Percentiles rank a stretch among this genome's conserved stretches.
Evolutionary conservation across 2,113 vertebrate species (phyloP).

Genomic region (Eupsittula cactorum): DNA sequence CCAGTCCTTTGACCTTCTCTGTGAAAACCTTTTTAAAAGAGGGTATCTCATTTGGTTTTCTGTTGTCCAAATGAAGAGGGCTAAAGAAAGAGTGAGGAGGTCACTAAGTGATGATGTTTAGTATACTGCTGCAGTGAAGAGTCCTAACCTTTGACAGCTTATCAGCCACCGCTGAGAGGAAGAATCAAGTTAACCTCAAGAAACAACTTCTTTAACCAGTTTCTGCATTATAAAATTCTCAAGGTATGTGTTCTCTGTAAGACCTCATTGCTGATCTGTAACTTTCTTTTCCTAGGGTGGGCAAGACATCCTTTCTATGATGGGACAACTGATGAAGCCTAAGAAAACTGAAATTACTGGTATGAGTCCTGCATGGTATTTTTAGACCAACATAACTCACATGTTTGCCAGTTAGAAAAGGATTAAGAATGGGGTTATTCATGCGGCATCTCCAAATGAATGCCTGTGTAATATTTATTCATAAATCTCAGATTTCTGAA

Average conservation of each 20-base stretch:
- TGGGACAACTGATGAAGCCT: slow-evolving; percentile 99
- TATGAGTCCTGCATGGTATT: slow-evolving; percentile 43
- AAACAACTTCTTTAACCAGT: background rate
- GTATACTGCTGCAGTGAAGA: background rate
- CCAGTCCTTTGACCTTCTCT: background rate
- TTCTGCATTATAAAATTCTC: background rate
- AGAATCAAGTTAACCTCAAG: background rate
- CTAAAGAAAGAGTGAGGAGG: background rate
- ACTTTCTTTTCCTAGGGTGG: slow-evolving; percentile 83
- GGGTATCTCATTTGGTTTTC: background rate
- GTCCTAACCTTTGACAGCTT: background rate
- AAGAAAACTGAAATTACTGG: slow-evolving; percentile 99
- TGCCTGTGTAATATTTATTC: background rate
- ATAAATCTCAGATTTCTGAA: background rate
- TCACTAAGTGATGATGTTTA: background rate
- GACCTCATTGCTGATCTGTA: background rate
- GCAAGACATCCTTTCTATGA: slow-evolving; percentile 98
- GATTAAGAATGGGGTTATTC: background rate
- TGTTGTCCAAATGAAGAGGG: background rate
- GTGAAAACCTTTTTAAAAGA: background rate
- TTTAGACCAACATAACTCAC: background rate
- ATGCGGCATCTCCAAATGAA: background rate
- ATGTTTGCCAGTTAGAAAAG: background rate
- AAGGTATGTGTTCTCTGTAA: background rate
- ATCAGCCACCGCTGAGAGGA: background rate